Percentiles rank a stretch among this genome's conserved stretches.
Conservation (phyloP, 2,113 vertebrate species). For the Lanius ludovicianus region DNA sequence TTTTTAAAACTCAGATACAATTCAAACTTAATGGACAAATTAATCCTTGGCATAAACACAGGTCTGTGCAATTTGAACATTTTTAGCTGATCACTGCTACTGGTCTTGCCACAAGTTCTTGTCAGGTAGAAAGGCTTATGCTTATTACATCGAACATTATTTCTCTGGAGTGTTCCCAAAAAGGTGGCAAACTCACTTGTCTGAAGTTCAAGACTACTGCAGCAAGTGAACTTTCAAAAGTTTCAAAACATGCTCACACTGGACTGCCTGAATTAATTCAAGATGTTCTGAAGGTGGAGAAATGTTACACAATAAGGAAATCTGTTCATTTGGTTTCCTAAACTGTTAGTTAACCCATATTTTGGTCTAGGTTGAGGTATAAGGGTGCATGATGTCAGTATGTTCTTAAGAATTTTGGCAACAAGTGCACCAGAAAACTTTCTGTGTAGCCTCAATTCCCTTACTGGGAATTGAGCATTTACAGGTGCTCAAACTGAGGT, state of each 20-base stretch:
- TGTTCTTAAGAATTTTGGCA: not conserved
- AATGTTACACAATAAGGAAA: not conserved
- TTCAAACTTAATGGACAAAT: not conserved
- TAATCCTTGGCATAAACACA: not conserved
- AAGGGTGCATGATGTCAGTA: not conserved
- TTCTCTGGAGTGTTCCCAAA: not conserved
- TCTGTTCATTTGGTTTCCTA: not conserved
- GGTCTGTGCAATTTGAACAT: not conserved
- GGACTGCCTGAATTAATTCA: not conserved
- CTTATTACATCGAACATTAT: not conserved
- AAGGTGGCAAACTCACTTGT: not conserved
- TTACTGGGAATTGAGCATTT: not conserved
- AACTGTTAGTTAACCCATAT: not conserved
- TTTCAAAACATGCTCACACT: not conserved
- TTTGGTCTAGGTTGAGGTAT: not conserved
- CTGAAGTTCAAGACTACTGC: not conserved
- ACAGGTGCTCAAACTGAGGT: not conserved
- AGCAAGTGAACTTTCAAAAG: not conserved
- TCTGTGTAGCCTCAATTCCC: not conserved
- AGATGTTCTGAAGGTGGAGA: not conserved
- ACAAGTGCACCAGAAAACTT: not conserved
- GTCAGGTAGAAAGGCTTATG: not conserved
- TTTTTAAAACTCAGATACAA: not conserved
- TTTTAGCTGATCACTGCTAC: not conserved
- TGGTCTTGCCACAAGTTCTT: not conserved